Conservation (phyloP, 1,140 invertebrate genomes). For the Phortica variegata region DNA sequence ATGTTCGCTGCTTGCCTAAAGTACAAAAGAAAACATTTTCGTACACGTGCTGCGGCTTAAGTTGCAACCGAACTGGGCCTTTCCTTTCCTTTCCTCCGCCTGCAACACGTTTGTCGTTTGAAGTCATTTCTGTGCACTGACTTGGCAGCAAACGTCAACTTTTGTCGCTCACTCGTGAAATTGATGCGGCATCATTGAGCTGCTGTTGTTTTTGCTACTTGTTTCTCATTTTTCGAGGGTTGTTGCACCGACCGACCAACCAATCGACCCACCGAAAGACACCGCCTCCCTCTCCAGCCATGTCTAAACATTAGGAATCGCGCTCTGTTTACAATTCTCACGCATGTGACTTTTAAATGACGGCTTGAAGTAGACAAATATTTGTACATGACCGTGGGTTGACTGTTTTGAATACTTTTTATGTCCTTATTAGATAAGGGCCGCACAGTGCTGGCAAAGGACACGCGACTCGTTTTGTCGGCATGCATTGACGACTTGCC, state of each 20-base stretch:
- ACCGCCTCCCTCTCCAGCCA: no score
- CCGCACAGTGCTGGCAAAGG: slow-evolving; percentile 24
- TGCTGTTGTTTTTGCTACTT: slow-evolving; percentile 1
- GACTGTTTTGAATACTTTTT: slow-evolving; percentile 7
- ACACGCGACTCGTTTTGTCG: slow-evolving; percentile 14
- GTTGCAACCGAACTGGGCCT: slow-evolving; percentile 28
- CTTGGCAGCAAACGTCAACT: slow-evolving; percentile 15
- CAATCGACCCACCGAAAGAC: no score
- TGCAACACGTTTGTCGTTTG: slow-evolving; percentile 23
- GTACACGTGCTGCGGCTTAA: slow-evolving; percentile 45
- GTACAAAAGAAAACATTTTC: no score
- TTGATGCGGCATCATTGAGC: slow-evolving; percentile 27
- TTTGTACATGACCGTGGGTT: slow-evolving; percentile 41
- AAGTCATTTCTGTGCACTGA: slow-evolving; percentile 17
- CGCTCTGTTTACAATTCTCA: slow-evolving; percentile 54
- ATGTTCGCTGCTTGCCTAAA: no score
- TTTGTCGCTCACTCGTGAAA: slow-evolving; percentile 28
- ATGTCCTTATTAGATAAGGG: slow-evolving; percentile 51
- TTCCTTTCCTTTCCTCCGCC: no score
- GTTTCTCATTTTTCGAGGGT: slow-evolving; percentile 3
- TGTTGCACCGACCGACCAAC: no score
- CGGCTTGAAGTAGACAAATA: slow-evolving; percentile 56
- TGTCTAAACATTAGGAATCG: slow-evolving; percentile 3
- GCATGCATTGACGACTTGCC: neutral
- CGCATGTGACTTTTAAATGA: slow-evolving; percentile 57